Base-by-base conservation (phyloP, 2,113 vertebrate genomes). In the Carettochelys insculpta region DNA sequence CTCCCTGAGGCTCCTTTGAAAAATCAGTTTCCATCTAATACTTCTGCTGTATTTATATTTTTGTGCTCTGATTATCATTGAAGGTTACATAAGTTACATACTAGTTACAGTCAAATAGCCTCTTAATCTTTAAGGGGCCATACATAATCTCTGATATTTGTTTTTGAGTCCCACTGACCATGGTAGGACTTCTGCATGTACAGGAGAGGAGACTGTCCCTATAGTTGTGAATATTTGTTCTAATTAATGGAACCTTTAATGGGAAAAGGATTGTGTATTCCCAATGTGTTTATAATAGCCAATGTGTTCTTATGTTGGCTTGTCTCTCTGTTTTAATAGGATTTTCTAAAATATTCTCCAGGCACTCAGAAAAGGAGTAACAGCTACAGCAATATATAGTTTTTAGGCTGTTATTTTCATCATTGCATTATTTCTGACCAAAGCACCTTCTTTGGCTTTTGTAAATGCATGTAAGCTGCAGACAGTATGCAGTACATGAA, bases 171-270 rank as follows among this genome's bases (percentile, higher is more conserved):
- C 65, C 77, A 94, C 82, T 94, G 89, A 96, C 95, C 94, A 58
- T 58, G 75, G 76, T 52, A 93, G 92, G 89, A 58, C 89, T 95
- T 94, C 47, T 90, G 92, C 92, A 93, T 76, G 0, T 91, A n/a
- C n/a, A n/a, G n/a, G n/a, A n/a, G n/a, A n/a, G 75, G 78, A 93
- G 53, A 95, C 78, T 41, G 85, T 88, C 93, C 86, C 95, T 87
- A 43, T 94, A 93, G 81, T 86, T 91, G 86, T 87, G 94, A 87
- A 89, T 91, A 94, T 95, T 96, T 97, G 86, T 96, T 96, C 90
- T 96, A 96, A 96, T 96, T 97, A 96, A 95, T 92, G 94, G 79
- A 92, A 48, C 89, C 89, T 96, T 95, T 96, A 95, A 91, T 83
- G 96, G 94, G 94, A 96, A 95, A 96, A 93, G 94, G 82, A 94